Conservation (phyloP, 2,888 invertebrate genomes). For the Caenorhabditis plicata region DNA sequence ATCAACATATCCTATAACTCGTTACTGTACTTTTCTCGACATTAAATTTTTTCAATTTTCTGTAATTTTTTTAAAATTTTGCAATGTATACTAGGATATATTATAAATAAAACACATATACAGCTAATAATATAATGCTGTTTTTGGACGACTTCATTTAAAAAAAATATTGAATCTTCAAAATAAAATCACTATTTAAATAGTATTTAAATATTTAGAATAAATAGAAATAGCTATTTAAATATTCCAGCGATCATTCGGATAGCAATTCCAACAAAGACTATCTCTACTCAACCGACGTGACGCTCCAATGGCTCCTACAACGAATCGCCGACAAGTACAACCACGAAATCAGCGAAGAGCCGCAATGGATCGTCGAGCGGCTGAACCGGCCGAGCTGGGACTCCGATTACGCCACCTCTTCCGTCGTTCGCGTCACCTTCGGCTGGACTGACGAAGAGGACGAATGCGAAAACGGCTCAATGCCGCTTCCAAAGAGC, state of each 20-base stretch:
- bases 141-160: no score
- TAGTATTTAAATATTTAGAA: no score
- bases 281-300: slow-evolving; percentile 50
- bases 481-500: slow-evolving; percentile 53
- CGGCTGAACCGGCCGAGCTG: slow-evolving; percentile 47
- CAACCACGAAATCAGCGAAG: slow-evolving; percentile 38
- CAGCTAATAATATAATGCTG: no score
- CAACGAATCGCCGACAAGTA: slow-evolving; percentile 51
- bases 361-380: slow-evolving; percentile 62
- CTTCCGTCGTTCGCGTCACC: slow-evolving; percentile 55
- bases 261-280: slow-evolving; percentile 30
- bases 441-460: slow-evolving; percentile 58
- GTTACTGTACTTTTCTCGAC: no score
- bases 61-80: no score
- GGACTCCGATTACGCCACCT: slow-evolving; percentile 50
- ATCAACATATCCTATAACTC: no score
- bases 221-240: not conserved
- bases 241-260: slow-evolving; percentile 31
- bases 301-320: slow-evolving; percentile 57
- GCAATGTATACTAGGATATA: no score
- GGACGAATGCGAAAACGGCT: no score
- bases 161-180: not conserved
- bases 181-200: not conserved
- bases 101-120: no score
- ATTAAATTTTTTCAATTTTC: no score